phyloP scores from a whole-genome alignment of 2,113 vertebrate species.

The Regulus satrapa region DNA sequence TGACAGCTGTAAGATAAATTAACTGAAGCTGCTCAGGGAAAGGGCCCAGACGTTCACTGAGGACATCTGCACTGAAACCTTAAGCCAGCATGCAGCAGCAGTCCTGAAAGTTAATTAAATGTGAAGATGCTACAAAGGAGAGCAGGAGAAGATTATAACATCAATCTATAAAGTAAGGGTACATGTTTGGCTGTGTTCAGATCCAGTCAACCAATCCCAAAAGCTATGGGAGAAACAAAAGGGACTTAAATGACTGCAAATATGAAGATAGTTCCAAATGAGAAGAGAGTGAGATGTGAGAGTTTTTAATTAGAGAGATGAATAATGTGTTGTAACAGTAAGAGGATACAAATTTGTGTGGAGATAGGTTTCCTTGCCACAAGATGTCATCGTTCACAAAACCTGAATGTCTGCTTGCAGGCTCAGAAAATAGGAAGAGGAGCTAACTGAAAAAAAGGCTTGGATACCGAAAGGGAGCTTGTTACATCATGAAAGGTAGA shows the following conservation, averaged over 20 bases:
- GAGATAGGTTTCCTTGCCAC: background rate
- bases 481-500: background rate
- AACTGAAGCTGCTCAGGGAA: constrained; percentile 23
- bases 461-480: background rate
- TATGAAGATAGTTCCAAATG: background rate
- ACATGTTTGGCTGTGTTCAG: background rate
- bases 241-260: background rate
- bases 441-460: background rate
- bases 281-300: background rate
- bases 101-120: background rate
- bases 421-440: background rate
- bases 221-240: background rate
- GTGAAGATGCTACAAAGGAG: background rate
- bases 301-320: background rate
- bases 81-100: background rate
- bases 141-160: background rate
- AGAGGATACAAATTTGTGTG: background rate
- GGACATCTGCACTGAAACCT: background rate
- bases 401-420: background rate
- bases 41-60: background rate
- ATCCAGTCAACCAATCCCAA: background rate
- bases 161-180: background rate
- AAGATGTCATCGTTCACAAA: background rate
- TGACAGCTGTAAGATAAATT: constrained; percentile 44
- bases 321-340: background rate